Evolutionary conservation across 2,888 invertebrate genomes (phyloP).

Genomic region (Zele albiditarsus): DNA sequence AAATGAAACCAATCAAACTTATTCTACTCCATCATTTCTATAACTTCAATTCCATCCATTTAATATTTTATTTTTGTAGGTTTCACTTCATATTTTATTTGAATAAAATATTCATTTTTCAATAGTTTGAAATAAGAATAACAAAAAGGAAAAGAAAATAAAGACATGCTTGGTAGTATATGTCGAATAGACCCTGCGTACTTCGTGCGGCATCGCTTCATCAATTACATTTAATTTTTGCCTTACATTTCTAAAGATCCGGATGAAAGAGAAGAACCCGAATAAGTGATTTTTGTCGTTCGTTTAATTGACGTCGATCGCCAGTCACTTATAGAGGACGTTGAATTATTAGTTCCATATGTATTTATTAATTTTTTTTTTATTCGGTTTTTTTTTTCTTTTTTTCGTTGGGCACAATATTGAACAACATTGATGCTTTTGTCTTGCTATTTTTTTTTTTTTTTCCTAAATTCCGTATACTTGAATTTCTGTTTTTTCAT

Average conservation of each 20-base stretch:
- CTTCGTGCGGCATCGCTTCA: background rate
- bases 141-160: background rate
- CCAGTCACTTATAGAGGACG: background rate
- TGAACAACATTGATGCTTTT: background rate
- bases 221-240: slow-evolving; percentile 19
- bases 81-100: background rate
- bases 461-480: background rate
- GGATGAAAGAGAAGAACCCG: slow-evolving; percentile 37
- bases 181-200: background rate
- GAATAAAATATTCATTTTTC: background rate
- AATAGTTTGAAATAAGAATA: background rate
- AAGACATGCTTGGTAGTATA: background rate
- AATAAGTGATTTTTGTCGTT: slow-evolving; percentile 30
- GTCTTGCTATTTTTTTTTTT: background rate
- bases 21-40: background rate
- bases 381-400: slow-evolving; percentile 31
- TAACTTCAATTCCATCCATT: background rate
- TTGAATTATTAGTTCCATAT: slow-evolving; percentile 10
- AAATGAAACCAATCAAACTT: background rate
- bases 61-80: background rate
- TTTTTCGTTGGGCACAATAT: background rate
- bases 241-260: slow-evolving; percentile 39
- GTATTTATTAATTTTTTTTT: slow-evolving; percentile 6
- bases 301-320: background rate
- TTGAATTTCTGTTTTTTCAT: slow-evolving; percentile 21